phyloP scores from a whole-genome alignment of 2,888 invertebrate genomes.

The Panzeria rudis region DNA sequence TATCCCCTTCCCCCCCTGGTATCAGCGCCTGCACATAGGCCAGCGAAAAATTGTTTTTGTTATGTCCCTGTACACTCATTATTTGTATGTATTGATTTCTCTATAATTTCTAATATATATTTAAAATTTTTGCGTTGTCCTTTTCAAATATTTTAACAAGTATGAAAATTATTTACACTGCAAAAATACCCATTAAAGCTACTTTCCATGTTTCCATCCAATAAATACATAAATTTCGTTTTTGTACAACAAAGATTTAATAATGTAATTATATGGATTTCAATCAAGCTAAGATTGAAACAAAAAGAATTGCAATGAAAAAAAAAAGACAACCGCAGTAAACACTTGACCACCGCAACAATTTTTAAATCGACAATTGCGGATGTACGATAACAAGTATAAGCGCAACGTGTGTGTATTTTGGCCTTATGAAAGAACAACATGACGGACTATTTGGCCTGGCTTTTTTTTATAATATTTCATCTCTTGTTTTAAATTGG shows the following conservation, averaged over 20 bases:
- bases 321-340: slow-evolving; percentile 12
- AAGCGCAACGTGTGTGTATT: not conserved
- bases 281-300: slow-evolving; percentile 19
- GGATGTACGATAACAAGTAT: slow-evolving; percentile 37
- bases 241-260: slow-evolving; percentile 26
- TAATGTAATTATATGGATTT: slow-evolving; percentile 41
- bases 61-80: no score
- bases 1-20: no score
- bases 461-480: slow-evolving; percentile 13
- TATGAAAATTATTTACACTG: not conserved
- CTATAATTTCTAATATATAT: not conserved
- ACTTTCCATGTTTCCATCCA: slow-evolving; percentile 2
- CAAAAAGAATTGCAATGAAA: slow-evolving; percentile 8
- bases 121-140: not conserved
- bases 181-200: not conserved
- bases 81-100: no score
- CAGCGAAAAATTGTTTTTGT: no score
- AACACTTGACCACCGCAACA: slow-evolving; percentile 22
- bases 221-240: slow-evolving; percentile 11
- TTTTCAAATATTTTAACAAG: not conserved
- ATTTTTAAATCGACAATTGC: slow-evolving; percentile 17
- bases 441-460: slow-evolving; percentile 7
- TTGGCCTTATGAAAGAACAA: slow-evolving; percentile 17
- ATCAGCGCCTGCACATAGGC: no score
- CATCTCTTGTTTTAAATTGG: not conserved